These are phyloP conservation scores for Otus sunia DNA, from an alignment of 2,113 vertebrate genomes.

Conservation along the genomic window DNA sequence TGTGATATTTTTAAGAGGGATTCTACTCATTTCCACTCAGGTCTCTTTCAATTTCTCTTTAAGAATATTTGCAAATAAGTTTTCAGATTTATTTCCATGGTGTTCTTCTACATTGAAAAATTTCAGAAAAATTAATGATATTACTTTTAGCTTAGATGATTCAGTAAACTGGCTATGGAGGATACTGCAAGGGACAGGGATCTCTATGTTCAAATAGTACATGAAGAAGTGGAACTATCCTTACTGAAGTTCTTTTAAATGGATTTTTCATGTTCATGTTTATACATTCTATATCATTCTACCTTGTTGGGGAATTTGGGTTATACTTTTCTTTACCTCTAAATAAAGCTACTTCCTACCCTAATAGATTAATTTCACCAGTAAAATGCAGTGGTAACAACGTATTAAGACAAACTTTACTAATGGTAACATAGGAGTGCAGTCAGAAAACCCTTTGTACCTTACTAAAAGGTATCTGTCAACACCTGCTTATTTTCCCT, in stretches of 20 bases:
- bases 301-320: background rate
- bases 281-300: background rate
- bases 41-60: background rate
- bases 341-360: background rate
- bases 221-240: background rate
- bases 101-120: background rate
- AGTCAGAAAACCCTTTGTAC: rapidly evolving
- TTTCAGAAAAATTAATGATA: background rate
- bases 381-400: background rate
- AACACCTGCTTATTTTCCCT: constrained; percentile 11
- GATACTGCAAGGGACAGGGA: background rate
- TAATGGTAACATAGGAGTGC: background rate
- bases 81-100: background rate
- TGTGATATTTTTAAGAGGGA: background rate
- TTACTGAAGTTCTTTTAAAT: background rate
- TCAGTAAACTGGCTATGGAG: background rate
- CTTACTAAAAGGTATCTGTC: background rate
- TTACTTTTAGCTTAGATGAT: background rate
- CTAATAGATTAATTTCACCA: background rate
- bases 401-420: background rate
- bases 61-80: background rate
- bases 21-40: background rate
- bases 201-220: background rate
- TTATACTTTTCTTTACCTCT: background rate
- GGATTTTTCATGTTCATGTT: background rate